Evolutionary conservation across 64 coral and sea anemone genomes (phyloP).

Genomic region (Pocillopora damicornis): DNA sequence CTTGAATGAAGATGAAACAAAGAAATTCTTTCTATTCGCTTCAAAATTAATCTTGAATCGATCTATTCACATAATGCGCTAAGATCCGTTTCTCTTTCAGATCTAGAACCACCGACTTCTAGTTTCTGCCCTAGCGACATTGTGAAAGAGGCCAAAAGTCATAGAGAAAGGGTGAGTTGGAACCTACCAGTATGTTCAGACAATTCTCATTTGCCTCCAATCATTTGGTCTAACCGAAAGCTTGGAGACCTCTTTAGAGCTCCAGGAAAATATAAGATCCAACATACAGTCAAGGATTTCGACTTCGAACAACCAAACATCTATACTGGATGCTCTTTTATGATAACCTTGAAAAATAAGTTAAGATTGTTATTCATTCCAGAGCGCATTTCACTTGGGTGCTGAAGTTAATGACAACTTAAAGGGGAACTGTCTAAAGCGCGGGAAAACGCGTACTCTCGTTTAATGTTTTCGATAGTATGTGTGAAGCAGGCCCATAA

Average conservation of each 20-base stretch:
- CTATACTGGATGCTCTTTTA: conserved; percentile 44
- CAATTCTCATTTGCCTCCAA: conserved; percentile 35
- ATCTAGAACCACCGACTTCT: conserved; percentile 41
- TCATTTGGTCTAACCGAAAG: background rate
- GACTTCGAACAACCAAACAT: conserved; percentile 32
- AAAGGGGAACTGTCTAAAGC: too few species aligned
- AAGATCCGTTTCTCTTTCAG: conserved; percentile 6
- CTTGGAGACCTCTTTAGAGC: conserved; percentile 15
- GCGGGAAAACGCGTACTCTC: too few species aligned
- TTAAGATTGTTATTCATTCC: background rate
- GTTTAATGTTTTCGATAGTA: too few species aligned
- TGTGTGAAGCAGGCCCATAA: too few species aligned
- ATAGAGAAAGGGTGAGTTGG: conserved; percentile 13
- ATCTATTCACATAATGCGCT: too few species aligned
- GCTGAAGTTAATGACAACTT: too few species aligned
- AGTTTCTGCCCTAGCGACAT: conserved; percentile 62
- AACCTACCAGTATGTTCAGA: conserved; percentile 35
- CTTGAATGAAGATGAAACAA: too few species aligned
- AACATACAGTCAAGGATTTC: conserved; percentile 28
- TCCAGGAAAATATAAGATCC: conserved; percentile 44
- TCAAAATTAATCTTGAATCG: too few species aligned
- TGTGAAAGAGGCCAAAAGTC: conserved; percentile 1
- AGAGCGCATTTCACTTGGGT: too few species aligned
- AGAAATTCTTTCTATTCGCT: too few species aligned
- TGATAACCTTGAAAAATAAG: conserved; percentile 48